A percentile compares a stretch with the other conserved stretches of the same genome.
phyloP scores from a whole-genome alignment of 1,140 invertebrate species.

The Philotrypesis tridentata region DNA sequence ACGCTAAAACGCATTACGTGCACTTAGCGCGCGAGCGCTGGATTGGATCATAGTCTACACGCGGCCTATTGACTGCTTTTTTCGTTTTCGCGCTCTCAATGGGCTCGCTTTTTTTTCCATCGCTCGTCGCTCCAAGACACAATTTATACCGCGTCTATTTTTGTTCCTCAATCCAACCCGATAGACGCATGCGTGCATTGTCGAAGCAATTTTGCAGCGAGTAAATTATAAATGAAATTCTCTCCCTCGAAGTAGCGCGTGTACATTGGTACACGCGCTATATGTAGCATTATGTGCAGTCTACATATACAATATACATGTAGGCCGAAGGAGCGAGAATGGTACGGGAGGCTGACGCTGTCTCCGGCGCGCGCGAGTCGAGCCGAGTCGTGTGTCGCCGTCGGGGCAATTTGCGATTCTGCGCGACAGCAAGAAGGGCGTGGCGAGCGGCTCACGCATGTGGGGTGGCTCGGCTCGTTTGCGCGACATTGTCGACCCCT shows the following conservation, averaged over 20 bases:
- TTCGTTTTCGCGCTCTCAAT: not conserved
- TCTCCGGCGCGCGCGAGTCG: not conserved
- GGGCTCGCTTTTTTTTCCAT: too few species aligned
- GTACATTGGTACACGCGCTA: too few species aligned
- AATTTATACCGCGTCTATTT: too few species aligned
- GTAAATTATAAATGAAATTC: constrained; percentile 1
- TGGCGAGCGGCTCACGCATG: constrained; percentile 59
- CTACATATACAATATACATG: too few species aligned
- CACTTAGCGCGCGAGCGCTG: not conserved
- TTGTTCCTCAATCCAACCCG: too few species aligned
- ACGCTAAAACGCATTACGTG: not conserved
- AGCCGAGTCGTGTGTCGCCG: constrained; percentile 36
- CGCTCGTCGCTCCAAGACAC: too few species aligned
- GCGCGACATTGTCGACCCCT: constrained; percentile 64
- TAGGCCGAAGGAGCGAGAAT: not conserved
- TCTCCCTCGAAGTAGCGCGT: not conserved
- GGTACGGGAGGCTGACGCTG: not conserved
- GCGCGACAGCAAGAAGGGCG: constrained; percentile 60
- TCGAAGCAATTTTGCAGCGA: not conserved
- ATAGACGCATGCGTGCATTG: not conserved
- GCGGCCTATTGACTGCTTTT: not conserved
- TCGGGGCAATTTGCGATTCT: constrained; percentile 64
- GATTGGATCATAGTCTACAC: not conserved
- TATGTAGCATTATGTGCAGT: too few species aligned
- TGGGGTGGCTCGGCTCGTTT: constrained; percentile 64